Conservation (phyloP, 2,797 vertebrate species). For the Xenentodon cancila region DNA sequence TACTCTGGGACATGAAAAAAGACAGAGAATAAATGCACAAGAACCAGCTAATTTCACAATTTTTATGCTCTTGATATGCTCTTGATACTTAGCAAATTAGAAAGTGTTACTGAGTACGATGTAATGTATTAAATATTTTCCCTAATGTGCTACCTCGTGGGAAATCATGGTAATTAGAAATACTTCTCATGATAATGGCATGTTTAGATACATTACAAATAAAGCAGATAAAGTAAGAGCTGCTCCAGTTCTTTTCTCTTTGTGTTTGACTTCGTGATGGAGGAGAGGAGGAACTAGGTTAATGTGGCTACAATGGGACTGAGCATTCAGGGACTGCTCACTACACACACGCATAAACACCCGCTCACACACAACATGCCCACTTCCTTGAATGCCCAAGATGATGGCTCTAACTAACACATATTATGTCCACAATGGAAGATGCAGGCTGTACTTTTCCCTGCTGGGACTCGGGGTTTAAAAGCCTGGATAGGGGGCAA, state of each 20-base stretch:
- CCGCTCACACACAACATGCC: conserved; percentile 24
- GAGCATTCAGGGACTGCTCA: conserved; percentile 77
- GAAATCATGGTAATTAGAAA: conserved; percentile 77
- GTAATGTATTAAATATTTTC: conserved; percentile 64
- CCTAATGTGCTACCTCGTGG: conserved; percentile 68
- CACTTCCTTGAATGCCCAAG: conserved; percentile 73
- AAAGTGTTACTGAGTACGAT: conserved; percentile 47
- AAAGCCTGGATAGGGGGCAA: conserved; percentile 75
- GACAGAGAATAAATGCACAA: conserved; percentile 23
- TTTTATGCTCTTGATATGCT: no score
- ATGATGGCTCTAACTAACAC: conserved; percentile 74
- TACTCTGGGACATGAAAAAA: conserved; percentile 15
- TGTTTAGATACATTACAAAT: conserved; percentile 80
- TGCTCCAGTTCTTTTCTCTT: conserved; percentile 72
- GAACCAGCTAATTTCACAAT: conserved; percentile 25
- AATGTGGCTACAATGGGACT: conserved; percentile 76
- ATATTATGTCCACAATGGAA: conserved; percentile 75
- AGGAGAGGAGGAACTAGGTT: conserved; percentile 79
- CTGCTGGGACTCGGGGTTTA: conserved; percentile 69
- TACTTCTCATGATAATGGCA: conserved; percentile 68
- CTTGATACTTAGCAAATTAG: conserved; percentile 42
- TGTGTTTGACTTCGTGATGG: conserved; percentile 76
- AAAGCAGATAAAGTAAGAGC: conserved; percentile 62
- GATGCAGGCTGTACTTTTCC: conserved; percentile 80
- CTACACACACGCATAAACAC: conserved; percentile 36